Percentiles rank a stretch among this genome's conserved stretches.
These are phyloP conservation scores for Anguilla pacifica DNA, from an alignment of 2,797 vertebrate species.

Conservation along the genomic window DNA sequence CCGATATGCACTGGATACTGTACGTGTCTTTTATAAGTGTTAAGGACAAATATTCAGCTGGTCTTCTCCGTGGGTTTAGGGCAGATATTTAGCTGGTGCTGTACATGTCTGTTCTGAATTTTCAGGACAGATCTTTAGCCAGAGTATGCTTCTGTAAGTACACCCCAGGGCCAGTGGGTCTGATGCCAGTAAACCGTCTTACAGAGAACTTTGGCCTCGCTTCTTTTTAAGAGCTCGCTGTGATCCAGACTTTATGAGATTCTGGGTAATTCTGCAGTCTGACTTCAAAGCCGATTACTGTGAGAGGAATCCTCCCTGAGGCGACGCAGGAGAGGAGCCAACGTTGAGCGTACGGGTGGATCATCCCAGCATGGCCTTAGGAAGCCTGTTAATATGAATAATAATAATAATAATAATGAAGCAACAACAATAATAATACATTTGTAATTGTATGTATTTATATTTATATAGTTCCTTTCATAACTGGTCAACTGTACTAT, in stretches of 20 bases:
- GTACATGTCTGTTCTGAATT: not conserved
- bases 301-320: constrained; percentile 31
- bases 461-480: not conserved
- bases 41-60: too few relatives aligned
- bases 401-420: not conserved
- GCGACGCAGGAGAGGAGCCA: constrained; percentile 24
- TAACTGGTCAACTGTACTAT: not conserved
- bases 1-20: too few relatives aligned
- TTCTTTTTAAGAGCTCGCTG: constrained; percentile 18
- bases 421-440: not conserved
- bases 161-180: not conserved
- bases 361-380: not conserved
- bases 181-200: not conserved
- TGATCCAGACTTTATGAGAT: constrained; percentile 43
- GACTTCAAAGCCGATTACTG: constrained; percentile 55
- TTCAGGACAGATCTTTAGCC: not conserved
- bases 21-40: too few relatives aligned
- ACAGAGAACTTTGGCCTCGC: not conserved
- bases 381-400: not conserved
- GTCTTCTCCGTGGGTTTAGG: too few relatives aligned
- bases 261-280: constrained; percentile 46
- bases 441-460: not conserved
- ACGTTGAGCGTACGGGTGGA: not conserved
- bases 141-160: not conserved
- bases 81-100: too few relatives aligned